Conservation (phyloP, 2,797 vertebrate genomes). For the Hozukius guyotensis region DNA sequence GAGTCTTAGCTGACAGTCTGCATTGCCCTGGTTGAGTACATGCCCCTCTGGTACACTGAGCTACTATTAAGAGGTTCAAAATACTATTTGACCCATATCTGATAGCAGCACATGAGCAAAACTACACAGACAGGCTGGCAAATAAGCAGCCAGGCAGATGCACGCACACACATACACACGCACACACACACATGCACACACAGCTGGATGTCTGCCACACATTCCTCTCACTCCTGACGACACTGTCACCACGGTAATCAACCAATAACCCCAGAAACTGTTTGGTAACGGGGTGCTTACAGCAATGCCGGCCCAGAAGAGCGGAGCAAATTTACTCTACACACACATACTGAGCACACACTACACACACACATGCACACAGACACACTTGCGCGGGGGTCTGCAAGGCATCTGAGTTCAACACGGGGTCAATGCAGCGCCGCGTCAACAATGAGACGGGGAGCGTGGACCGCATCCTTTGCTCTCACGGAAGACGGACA, state of each 20-base stretch:
- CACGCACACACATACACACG: neutral
- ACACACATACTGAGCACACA: slow-evolving; percentile 40
- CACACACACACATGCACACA: neutral
- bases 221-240: slow-evolving; percentile 79
- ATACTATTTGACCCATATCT: slow-evolving; percentile 24
- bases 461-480: slow-evolving; percentile 45
- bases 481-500: slow-evolving; percentile 51
- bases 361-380: slow-evolving; percentile 32
- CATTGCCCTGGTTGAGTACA: neutral
- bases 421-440: slow-evolving; percentile 58
- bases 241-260: slow-evolving; percentile 80
- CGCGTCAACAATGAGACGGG: slow-evolving; percentile 34
- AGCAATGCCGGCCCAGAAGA: slow-evolving; percentile 64
- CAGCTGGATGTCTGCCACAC: slow-evolving; percentile 76
- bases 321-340: slow-evolving; percentile 77
- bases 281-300: slow-evolving; percentile 74
- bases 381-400: slow-evolving; percentile 32
- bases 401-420: slow-evolving; percentile 70
- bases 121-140: slow-evolving; percentile 45
- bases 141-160: slow-evolving; percentile 48
- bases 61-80: neutral
- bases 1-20: neutral
- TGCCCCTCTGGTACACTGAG: neutral
- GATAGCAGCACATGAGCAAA: slow-evolving; percentile 34
- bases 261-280: slow-evolving; percentile 81